Evolutionary conservation across 2,113 vertebrate genomes (phyloP), one percentile per base, ranked within the genome.

Genomic region (Paradoxurus hermaphroditus): DNA sequence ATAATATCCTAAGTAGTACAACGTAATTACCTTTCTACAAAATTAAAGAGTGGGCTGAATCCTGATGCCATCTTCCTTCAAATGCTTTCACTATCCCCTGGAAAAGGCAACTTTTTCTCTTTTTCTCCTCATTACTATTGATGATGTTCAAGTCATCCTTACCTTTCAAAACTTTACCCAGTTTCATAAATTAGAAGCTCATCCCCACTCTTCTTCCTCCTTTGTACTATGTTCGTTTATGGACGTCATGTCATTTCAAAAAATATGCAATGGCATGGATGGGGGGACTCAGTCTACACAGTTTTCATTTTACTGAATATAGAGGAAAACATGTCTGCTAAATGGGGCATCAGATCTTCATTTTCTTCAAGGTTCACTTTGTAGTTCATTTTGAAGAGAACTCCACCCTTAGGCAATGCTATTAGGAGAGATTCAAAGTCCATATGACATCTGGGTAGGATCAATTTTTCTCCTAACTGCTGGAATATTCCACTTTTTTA

Each of bases 221-320:
- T 31, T 18, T 79, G 86, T 5, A 90, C 75, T 36, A 70, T 21
- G 41, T 73, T 85, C 41, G 4, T 46, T 92, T 59, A 92, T 19
- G 44, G 31, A 70, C 49, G 72, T 73, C 34, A 53, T 29, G 91
- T 86, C 29, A 90, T n/a, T 92, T 92, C 7, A 95, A 94, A 96
- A 96, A 90, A 65, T 41, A 70, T 46, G n/a, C 14, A 5, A 86
- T 41, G 34, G 41, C 44, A 92, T 46, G 34, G 86, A 86, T 2
- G 23, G 36, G 8, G 29, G 78, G n/a, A 95, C 7, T 56, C 44
- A 72, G 34, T 72, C 46, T 34, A 73, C 65, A 63, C 7, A 67
- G 14, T 44, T 86, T 90, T 83, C 62, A 85, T 65, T 78, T 89
- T 44, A 68, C 51, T n/a, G 68, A 83, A 92, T 46, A 73, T 1